phyloP scores from a whole-genome alignment of 2,113 vertebrate species.

The Phyllopteryx taeniolatus region DNA sequence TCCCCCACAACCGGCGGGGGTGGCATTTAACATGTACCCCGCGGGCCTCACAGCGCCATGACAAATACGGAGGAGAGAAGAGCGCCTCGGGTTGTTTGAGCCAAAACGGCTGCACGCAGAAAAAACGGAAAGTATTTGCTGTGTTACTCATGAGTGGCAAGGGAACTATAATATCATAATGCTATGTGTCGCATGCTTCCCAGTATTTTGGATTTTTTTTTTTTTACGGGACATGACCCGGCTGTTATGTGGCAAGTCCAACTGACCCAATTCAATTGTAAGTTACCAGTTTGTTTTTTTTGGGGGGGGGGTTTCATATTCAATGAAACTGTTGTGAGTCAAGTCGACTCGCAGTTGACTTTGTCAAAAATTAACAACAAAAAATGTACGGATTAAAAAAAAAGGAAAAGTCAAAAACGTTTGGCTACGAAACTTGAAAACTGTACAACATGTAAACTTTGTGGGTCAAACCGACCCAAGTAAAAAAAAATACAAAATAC shows the following conservation, averaged over 20 bases:
- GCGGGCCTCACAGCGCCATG: constrained; percentile 14
- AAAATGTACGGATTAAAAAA: no score
- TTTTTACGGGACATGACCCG: constrained; percentile 1
- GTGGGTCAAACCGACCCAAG: no score
- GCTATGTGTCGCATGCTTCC: background rate
- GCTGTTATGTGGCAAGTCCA: background rate
- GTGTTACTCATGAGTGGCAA: background rate
- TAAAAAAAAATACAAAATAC: no score
- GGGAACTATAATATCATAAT: constrained; percentile 9
- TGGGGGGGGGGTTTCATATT: no score
- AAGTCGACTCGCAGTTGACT: no score
- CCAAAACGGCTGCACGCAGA: constrained; percentile 12
- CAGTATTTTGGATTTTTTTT: background rate
- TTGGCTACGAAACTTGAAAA: no score
- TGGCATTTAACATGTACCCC: constrained; percentile 46
- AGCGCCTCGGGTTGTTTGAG: background rate
- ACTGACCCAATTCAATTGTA: constrained; percentile 1
- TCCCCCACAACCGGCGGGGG: background rate
- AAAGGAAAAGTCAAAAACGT: no score
- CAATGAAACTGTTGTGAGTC: no score
- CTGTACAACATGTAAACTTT: no score
- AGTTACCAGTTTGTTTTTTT: background rate
- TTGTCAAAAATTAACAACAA: no score
- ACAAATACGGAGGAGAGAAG: constrained; percentile 21
- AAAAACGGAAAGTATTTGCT: constrained; percentile 11